Evolutionary conservation across 1,140 invertebrate genomes (phyloP), one percentile per base, ranked within the genome.

Genomic region (Luehdorfia chinensis): DNA sequence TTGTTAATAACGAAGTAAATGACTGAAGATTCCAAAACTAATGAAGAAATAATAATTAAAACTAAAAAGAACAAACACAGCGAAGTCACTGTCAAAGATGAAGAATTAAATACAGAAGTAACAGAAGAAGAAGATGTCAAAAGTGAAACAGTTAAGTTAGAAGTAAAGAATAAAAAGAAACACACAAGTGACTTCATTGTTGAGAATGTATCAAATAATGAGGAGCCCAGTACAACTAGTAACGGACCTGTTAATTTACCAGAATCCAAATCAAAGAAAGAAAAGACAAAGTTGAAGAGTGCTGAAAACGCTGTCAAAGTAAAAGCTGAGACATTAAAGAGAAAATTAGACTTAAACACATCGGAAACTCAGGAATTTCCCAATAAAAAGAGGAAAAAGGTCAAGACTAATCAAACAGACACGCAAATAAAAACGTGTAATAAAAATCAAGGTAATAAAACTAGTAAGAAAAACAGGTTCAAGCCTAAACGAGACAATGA

Each of bases 361-460:
- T 9, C 32, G 9, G 11, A 30, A 33, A 2, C 8, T 7, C 13
- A 9, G 21, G 33, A 32, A 32, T 19, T 13, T 31, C 14, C 52
- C 1, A 55, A 50, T 15, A 61, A 56, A 16, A 44, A 55, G 44
- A 45, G 23, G 25, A 48, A 16, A 13, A 46, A 32, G n/a, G n/a
- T n/a, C 9, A 31, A 9, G 18, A 4, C 5, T 47, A 58, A 46
- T 33, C 55, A 62, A 49, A 55, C 54, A 16, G 28, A 28, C 2
- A 31, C 15, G 19, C 4, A 47, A 11, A 14, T 9, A 71, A 55
- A 58, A 32, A 45, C 37, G 52, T 61, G 48, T 12, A 64, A 63
- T 50, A 62, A 60, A 46, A 50, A 41, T 53, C 37, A 57, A n/a
- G n/a, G n/a, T n/a, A 70, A 64, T 77, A 71, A 47, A 75, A 75